Conservation (phyloP, 2,797 vertebrate species). For the Capromys pilorides region DNA sequence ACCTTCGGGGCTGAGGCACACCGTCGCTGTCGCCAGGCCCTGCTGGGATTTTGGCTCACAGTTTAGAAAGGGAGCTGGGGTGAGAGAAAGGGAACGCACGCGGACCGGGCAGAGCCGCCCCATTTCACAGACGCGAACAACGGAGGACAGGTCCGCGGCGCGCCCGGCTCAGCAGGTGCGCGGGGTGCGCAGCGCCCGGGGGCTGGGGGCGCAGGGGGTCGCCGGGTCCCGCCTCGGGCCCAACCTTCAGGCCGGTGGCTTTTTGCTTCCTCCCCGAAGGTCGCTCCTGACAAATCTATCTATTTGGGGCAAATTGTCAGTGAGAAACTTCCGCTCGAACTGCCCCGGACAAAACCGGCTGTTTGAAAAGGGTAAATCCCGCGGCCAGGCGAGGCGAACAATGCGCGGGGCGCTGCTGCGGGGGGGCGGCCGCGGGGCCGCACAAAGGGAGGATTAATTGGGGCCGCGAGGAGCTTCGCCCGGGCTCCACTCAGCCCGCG, state of each 20-base stretch:
- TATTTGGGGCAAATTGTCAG: constrained; percentile 99
- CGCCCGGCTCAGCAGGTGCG: not conserved
- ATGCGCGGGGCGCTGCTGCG: constrained; percentile 93
- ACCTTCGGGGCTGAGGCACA: not conserved
- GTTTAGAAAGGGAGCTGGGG: not conserved
- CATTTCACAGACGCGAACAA: constrained; percentile 70
- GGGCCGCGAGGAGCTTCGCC: constrained; percentile 99
- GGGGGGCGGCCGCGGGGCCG: constrained; percentile 88
- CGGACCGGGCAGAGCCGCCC: not conserved
- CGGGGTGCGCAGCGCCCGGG: not conserved
- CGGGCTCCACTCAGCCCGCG: constrained; percentile 99
- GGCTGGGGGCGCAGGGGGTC: not conserved
- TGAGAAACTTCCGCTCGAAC: constrained; percentile 99
- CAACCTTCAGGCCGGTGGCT: constrained; percentile 84
- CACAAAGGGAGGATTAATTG: constrained; percentile 99
- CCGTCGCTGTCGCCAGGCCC: not conserved
- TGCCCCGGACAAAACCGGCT: constrained; percentile 99
- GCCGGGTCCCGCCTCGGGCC: constrained; percentile 67
- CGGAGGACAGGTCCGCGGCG: not conserved
- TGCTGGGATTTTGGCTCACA: not conserved
- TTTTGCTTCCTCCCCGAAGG: constrained; percentile 87
- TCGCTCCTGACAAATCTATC: constrained; percentile 99
- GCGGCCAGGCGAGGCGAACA: constrained; percentile 98
- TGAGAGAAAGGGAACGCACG: not conserved
- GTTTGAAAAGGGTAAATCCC: constrained; percentile 99